phyloP scores from a whole-genome alignment of 2,888 invertebrate species.

The Watsonalla binaria region DNA sequence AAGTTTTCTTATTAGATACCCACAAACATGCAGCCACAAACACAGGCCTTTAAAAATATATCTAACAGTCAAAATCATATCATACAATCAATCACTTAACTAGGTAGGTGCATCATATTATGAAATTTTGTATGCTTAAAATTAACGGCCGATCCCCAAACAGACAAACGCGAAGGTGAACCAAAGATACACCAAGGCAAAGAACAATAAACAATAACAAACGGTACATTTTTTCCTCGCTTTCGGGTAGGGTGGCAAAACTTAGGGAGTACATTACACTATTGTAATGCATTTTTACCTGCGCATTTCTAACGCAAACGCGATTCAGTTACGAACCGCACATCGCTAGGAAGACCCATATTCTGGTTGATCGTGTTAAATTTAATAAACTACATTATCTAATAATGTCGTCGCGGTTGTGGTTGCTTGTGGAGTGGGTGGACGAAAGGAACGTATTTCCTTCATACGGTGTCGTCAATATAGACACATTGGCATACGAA shows the following conservation, averaged over 20 bases:
- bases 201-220: conserved; percentile 14
- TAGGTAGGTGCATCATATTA: too few species aligned
- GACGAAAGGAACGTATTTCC: conserved; percentile 42
- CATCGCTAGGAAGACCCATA: conserved; percentile 5
- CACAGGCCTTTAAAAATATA: too few species aligned
- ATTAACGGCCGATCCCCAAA: too few species aligned
- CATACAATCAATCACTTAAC: too few species aligned
- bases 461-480: conserved; percentile 43
- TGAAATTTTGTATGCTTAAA: too few species aligned
- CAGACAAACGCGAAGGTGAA: not conserved
- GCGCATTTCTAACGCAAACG: conserved; percentile 8
- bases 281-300: conserved; percentile 31
- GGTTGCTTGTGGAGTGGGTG: conserved; percentile 58
- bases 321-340: conserved; percentile 18
- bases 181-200: not conserved
- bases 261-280: conserved; percentile 18
- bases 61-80: too few species aligned
- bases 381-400: conserved; percentile 8
- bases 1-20: too few species aligned
- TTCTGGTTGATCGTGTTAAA: not conserved
- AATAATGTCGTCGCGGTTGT: conserved; percentile 40
- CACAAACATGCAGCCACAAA: too few species aligned
- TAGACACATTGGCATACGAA: conserved; percentile 27
- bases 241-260: conserved; percentile 19
- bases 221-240: conserved; percentile 20